Conservation (phyloP, 2,113 vertebrate species). For the Heterocephalus glaber region DNA sequence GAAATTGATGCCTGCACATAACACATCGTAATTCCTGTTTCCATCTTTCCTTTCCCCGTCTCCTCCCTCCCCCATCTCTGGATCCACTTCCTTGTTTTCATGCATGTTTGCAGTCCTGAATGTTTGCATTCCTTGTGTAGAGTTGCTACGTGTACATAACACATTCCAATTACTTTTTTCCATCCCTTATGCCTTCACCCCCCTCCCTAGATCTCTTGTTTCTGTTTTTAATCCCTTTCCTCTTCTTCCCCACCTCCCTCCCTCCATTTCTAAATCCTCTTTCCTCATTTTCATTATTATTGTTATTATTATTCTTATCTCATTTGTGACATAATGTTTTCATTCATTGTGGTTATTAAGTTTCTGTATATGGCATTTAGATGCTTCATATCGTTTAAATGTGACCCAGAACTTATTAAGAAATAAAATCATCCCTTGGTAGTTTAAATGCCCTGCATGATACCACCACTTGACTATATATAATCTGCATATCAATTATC, state of each 20-base stretch:
- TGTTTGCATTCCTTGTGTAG: neutral
- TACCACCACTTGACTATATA: constrained; percentile 35
- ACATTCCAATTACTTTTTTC: neutral
- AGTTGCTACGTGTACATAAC: neutral
- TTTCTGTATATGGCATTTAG: neutral
- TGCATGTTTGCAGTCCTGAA: neutral
- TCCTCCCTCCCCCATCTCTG: neutral
- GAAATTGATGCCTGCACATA: neutral
- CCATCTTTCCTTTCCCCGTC: neutral
- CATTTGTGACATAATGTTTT: neutral
- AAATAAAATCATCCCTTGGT: constrained; percentile 14
- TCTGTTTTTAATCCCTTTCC: neutral
- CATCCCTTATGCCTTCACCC: neutral
- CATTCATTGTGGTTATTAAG: neutral
- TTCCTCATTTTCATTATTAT: neutral
- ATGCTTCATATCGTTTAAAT: neutral
- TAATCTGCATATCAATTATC: neutral
- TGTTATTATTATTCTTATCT: neutral
- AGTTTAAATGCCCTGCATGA: constrained; percentile 1
- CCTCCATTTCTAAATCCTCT: neutral
- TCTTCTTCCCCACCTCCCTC: neutral
- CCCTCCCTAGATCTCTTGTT: neutral
- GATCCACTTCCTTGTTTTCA: neutral
- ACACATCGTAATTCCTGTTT: neutral
- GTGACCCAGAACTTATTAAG: neutral